A percentile compares a stretch with the other conserved stretches of the same genome.
phyloP scores from a whole-genome alignment of 2,797 vertebrate species.

The Pipistrellus pygmaeus region DNA sequence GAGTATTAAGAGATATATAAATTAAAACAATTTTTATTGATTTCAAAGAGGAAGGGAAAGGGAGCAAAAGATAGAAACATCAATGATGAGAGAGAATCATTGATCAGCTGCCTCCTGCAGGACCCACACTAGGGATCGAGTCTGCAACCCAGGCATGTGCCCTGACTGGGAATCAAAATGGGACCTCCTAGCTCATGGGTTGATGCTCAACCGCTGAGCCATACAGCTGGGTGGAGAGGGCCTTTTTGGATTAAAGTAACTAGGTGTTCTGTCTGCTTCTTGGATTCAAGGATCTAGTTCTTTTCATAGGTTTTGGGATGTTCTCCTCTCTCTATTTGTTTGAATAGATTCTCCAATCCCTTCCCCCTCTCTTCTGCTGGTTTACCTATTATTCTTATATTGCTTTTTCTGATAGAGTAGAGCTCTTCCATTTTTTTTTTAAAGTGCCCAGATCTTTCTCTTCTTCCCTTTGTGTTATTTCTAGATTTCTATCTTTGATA shows the following conservation, averaged over 20 bases:
- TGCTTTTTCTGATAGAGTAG: background rate
- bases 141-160: too few relatives aligned
- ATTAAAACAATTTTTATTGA: too few relatives aligned
- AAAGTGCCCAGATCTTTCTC: background rate
- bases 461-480: background rate
- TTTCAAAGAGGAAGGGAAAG: too few relatives aligned
- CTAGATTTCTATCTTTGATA: background rate
- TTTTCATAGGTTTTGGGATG: background rate
- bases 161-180: too few relatives aligned
- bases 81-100: too few relatives aligned
- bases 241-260: background rate
- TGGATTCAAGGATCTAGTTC: background rate
- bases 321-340: background rate
- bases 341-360: background rate
- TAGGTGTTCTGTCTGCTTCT: background rate
- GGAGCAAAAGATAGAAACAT: too few relatives aligned
- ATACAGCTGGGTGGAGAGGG: background rate
- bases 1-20: too few relatives aligned
- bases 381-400: background rate
- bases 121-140: too few relatives aligned
- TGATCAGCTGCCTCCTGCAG: too few relatives aligned
- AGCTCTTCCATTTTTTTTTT: background rate
- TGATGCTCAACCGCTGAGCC: too few relatives aligned
- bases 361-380: background rate
- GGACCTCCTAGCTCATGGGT: too few relatives aligned